phyloP scores from a whole-genome alignment of 2,113 vertebrate species.

The Dendropsophus ebraccatus region DNA sequence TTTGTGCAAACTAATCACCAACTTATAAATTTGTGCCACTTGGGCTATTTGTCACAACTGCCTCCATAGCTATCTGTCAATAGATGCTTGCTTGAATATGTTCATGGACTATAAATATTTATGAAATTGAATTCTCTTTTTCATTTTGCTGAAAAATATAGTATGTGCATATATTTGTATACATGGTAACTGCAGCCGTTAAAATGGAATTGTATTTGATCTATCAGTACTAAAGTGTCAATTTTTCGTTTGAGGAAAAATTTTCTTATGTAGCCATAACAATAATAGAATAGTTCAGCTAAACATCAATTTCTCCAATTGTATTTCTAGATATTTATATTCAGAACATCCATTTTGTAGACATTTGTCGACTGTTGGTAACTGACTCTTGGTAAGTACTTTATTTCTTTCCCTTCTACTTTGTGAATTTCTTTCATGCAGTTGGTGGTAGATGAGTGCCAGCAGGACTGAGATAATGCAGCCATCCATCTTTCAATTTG shows the following conservation, averaged over 20 bases:
- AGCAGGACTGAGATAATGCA: conserved; percentile 29
- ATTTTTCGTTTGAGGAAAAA: background rate
- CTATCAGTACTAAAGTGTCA: background rate
- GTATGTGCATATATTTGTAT: conserved; percentile 12
- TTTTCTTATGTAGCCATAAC: background rate
- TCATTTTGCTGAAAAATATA: conserved; percentile 9
- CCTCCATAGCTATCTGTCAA: conserved; percentile 25
- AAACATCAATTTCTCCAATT: background rate
- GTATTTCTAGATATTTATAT: background rate
- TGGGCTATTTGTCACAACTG: conserved; percentile 34
- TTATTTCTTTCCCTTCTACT: background rate
- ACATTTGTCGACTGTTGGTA: background rate
- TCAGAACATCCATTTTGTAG: background rate
- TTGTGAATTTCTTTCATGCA: conserved; percentile 22
- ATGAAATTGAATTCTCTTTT: conserved; percentile 35
- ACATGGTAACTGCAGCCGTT: background rate
- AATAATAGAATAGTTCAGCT: background rate
- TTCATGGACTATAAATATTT: conserved; percentile 44
- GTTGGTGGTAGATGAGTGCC: conserved; percentile 21
- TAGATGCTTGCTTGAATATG: conserved; percentile 24
- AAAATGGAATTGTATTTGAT: background rate
- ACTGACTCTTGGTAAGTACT: background rate
- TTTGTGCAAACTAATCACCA: conserved; percentile 24
- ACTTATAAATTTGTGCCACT: conserved; percentile 37
- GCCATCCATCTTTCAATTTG: conserved; percentile 10